Base-by-base conservation (phyloP, 2,888 invertebrate species). In the Synergus umbraculus region DNA sequence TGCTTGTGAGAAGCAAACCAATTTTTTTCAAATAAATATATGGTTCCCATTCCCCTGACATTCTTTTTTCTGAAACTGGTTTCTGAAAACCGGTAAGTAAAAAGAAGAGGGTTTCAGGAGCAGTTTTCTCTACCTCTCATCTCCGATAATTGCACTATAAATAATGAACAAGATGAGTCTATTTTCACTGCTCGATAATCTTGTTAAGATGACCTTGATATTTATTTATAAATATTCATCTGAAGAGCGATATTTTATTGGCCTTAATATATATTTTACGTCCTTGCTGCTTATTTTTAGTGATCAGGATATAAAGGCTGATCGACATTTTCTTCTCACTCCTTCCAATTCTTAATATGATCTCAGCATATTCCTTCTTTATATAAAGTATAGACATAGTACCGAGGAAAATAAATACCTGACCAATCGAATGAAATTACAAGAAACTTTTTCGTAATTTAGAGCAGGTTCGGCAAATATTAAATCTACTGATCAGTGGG, bases 151-250 rank as follows among this genome's bases (percentile, higher is more conserved):
- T 73, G 73, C 37, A 54, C 73, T 73, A 37, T 73, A 54, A 73
- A 73, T 73, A 73, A 73, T 54, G n/a, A 49, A 54, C 37, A n/a
- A 73, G 73, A 73, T 73, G 54, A n/a, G 37, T 49, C 54, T 54
- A 73, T 73, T 54, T 73, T 73, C 54, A 73, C 10, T 54, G 73
- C 37, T 54, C 73, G 73, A 73, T 54, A 73, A 54, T 73, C 54
- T 37, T 18, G 49, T 49, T 37, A 15, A 5, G 54, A 73, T 73
- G 41, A 54, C 54, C 73, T 54, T 54, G 37, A 73, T 37, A n/a
- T n/a, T 73, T 73, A 73, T 54, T 73, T 73, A 54, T 73, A 73
- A 5, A 37, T n/a, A 37, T 54, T n/a, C n/a, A 54, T 18, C 54
- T 12, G 12, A 5, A 54, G 37, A 73, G 54, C 54, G 69, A 73